Conservation (phyloP, 2,888 invertebrate genomes). For the Phortica magna region DNA sequence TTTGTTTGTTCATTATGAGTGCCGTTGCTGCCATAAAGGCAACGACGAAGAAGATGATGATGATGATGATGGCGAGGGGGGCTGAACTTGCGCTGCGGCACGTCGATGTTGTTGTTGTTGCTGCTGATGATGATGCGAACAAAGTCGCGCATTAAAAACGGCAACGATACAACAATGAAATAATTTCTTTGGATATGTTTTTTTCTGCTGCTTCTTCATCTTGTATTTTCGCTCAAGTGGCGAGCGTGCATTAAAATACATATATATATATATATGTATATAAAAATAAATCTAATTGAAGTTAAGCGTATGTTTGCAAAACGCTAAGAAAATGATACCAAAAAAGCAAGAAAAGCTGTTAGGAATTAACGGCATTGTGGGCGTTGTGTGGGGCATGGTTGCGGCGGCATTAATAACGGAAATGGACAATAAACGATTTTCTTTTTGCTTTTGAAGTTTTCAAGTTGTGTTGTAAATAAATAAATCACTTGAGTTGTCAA, state of each 20-base stretch:
- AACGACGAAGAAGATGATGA: background rate
- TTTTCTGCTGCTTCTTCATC: too few species aligned
- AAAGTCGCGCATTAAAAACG: background rate
- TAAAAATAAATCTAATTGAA: conserved; percentile 22
- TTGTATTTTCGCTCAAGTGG: background rate
- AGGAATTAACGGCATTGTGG: too few species aligned
- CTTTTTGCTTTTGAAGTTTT: too few species aligned
- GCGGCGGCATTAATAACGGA: too few species aligned
- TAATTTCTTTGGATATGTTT: background rate
- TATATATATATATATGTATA: background rate
- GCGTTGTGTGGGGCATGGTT: too few species aligned
- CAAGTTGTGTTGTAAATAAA: too few species aligned
- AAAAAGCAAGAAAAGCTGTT: too few species aligned
- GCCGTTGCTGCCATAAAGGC: background rate
- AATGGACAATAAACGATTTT: too few species aligned
- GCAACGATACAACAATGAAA: background rate
- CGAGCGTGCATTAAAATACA: background rate
- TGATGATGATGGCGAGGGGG: background rate
- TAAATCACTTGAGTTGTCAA: too few species aligned
- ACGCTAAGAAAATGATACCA: too few species aligned
- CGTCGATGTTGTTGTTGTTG: background rate
- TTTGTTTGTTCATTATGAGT: conserved; percentile 19
- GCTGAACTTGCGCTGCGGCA: background rate
- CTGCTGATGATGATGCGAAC: background rate
- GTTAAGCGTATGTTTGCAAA: background rate